Conservation (phyloP, 1,140 invertebrate species). For the Laupala kohalensis region DNA sequence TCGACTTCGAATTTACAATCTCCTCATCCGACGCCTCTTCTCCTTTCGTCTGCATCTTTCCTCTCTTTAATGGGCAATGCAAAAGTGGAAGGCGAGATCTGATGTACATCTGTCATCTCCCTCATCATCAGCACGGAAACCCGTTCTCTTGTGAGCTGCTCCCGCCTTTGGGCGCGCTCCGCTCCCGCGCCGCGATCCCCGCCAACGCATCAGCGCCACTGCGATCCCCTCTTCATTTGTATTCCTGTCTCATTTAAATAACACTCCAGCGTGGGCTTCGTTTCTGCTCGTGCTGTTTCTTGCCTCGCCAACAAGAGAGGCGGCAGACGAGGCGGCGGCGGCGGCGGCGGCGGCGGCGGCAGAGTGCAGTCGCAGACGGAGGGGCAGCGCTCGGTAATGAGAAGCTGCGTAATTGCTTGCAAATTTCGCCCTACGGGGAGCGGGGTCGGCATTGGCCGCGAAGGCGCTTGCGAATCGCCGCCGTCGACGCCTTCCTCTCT, state of each 20-base stretch:
- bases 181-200: too few relatives aligned
- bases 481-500: background rate
- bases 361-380: background rate
- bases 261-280: background rate
- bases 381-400: background rate
- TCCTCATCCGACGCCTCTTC: too few relatives aligned
- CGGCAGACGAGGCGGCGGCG: background rate
- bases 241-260: background rate
- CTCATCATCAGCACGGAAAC: background rate
- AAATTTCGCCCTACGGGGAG: background rate
- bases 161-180: too few relatives aligned
- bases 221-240: background rate
- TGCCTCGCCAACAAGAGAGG: background rate
- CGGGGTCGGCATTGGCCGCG: background rate
- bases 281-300: background rate
- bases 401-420: background rate
- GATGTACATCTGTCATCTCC: background rate
- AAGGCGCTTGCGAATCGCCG: background rate
- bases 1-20: too few relatives aligned
- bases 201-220: background rate
- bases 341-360: too few relatives aligned
- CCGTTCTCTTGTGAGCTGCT: background rate
- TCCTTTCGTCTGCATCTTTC: background rate
- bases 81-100: background rate
- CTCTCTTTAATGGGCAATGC: background rate